Percentiles rank a stretch among this genome's conserved stretches.
Evolutionary conservation across 1,140 invertebrate genomes (phyloP).

Genomic region (Atta cephalotes): DNA sequence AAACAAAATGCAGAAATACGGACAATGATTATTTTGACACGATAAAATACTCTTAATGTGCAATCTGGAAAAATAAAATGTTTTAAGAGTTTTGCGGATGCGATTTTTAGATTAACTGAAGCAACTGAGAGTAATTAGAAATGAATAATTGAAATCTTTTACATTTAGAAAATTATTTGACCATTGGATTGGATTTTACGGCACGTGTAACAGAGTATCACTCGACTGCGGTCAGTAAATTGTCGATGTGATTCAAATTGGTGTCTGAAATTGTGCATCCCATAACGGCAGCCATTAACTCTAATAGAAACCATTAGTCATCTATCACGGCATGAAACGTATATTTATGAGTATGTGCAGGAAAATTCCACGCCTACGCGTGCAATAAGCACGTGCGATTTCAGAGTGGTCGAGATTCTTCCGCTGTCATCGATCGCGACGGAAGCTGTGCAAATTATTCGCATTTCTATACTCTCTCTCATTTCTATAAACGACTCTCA

Average conservation of each 20-base stretch:
- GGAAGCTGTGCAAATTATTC: conserved; percentile 2
- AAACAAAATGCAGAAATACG: neutral
- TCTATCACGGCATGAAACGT: conserved; percentile 15
- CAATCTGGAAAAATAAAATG: neutral
- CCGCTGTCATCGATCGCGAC: neutral
- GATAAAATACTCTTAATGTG: too few relatives aligned
- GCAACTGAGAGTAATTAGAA: neutral
- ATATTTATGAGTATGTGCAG: conserved; percentile 36
- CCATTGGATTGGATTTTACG: neutral
- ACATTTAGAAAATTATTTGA: neutral
- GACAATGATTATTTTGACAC: neutral
- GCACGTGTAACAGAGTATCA: neutral
- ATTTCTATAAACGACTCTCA: too few relatives aligned
- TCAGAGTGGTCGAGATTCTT: conserved; percentile 23
- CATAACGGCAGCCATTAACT: conserved; percentile 33
- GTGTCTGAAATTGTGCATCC: conserved; percentile 42
- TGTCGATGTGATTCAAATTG: conserved; percentile 39
- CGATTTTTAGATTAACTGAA: neutral
- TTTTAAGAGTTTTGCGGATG: neutral
- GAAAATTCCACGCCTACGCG: conserved; percentile 68
- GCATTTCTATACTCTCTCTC: too few relatives aligned
- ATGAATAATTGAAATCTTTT: too few relatives aligned
- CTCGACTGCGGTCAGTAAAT: conserved; percentile 1
- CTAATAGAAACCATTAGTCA: conserved; percentile 57
- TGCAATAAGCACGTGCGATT: conserved; percentile 32